These are phyloP conservation scores for Leptinotarsa rubiginosa DNA, from an alignment of 2,888 invertebrate species.

Conservation along the genomic window DNA sequence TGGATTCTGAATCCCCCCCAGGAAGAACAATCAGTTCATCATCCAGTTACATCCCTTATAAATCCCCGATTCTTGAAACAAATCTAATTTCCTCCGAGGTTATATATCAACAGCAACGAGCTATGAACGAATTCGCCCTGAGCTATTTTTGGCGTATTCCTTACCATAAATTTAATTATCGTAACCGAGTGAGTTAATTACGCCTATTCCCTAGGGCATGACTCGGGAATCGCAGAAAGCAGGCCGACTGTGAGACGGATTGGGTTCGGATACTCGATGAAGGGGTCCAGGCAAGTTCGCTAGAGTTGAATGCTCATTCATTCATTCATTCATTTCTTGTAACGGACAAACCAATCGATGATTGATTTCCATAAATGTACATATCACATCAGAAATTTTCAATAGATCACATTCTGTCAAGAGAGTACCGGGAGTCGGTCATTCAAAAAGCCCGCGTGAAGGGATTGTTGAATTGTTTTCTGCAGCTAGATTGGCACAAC, in stretches of 20 bases:
- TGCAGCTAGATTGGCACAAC: too few species aligned
- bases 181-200: conserved; percentile 62
- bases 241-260: not conserved
- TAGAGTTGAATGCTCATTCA: not conserved
- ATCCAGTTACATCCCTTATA: conserved; percentile 33
- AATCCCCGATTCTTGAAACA: conserved; percentile 36
- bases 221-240: conserved; percentile 22
- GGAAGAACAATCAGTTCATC: conserved; percentile 22
- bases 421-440: too few species aligned
- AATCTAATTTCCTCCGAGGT: conserved; percentile 37
- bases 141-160: conserved; percentile 62
- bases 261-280: not conserved
- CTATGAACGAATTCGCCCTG: conserved; percentile 51
- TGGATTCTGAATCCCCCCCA: not conserved
- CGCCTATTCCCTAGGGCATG: conserved; percentile 33
- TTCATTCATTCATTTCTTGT: too few species aligned
- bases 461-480: too few species aligned
- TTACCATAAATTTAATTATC: conserved; percentile 63
- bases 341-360: too few species aligned
- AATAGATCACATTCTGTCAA: too few species aligned
- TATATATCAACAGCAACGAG: conserved; percentile 50
- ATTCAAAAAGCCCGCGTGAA: too few species aligned
- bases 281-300: not conserved
- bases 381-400: too few species aligned
- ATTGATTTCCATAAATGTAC: too few species aligned